Base-by-base conservation (phyloP, 2,797 vertebrate species). In the Enteromius thamalakanensis region DNA sequence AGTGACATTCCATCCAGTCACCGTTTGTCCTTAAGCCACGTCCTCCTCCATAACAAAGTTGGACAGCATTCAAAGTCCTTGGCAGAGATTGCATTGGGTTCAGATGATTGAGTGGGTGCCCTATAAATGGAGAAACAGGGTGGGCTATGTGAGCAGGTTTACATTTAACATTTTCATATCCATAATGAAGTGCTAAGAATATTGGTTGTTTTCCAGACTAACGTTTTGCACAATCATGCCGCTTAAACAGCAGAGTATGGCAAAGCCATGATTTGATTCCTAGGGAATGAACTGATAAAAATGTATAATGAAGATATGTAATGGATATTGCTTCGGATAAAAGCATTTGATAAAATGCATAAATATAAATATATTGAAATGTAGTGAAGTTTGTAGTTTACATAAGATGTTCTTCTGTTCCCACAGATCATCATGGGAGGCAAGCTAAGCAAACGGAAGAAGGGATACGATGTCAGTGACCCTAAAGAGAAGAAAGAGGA, bases 401-500 rank as follows among this genome's bases (percentile, higher is more conserved):
- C 45, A 53, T 62, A 37, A 42, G 26, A 49, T 78, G 40, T 71
- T 77, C 51, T 71, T 83, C 11, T 88, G 51, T 88, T 87, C 40
- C 62, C 81, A 51, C 81, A 96, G 95, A 92, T 84, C 89, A 92
- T 78, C 87, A 99, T 99, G 98, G 98, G 98, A 95, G 97, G 95
- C 87, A 99, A 97, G 92, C 92, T 99, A 89, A 98, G 96, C 95
- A 99, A 96, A 95, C 98, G 96, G 94, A 99, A 96, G 96, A 99
- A 99, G 97, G 97, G 96, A 71, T 99, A 98, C 91, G 98, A 97
- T 84, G 97, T 99, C 89, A 98, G 96, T 1, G 97, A 98, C 85
- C 94, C 94, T 58, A 95, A 94, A 85, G 96, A 96, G 86, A 95
- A 95, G 84, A 96, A 96, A 85, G 97, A 97, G 90, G 97, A 93